These are phyloP conservation scores for human (Homo sapiens) DNA, from an alignment of 2,113 vertebrate genomes.

Conservation along the genomic window DNA sequence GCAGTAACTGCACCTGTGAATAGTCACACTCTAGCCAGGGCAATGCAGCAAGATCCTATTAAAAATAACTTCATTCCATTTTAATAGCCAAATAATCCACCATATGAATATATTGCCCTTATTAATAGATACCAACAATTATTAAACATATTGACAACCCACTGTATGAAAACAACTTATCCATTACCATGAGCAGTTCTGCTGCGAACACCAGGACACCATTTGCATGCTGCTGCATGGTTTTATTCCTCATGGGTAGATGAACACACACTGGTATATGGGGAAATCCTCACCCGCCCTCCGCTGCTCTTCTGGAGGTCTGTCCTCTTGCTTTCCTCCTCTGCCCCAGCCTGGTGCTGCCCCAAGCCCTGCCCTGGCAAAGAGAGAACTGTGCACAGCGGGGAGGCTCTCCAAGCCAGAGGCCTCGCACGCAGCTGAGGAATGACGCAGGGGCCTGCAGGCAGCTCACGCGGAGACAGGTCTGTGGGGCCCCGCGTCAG, in stretches of 20 bases:
- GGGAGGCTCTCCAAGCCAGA: neutral
- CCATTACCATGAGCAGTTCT: accelerated
- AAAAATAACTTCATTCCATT: neutral
- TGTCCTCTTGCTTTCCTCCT: neutral
- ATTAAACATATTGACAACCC: too few relatives aligned
- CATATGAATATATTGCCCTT: accelerated
- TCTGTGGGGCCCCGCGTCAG: neutral
- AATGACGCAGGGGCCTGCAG: neutral
- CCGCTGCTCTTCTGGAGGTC: neutral
- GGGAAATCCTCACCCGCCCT: neutral
- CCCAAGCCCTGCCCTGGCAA: too few relatives aligned
- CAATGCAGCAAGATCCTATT: neutral
- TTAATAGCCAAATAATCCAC: neutral
- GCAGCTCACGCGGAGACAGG: neutral
- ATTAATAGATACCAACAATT: too few relatives aligned
- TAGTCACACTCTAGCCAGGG: neutral
- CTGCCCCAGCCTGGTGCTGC: neutral
- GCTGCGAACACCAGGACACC: accelerated
- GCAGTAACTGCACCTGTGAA: neutral
- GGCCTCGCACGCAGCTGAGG: neutral
- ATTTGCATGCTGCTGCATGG: too few relatives aligned
- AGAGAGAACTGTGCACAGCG: neutral
- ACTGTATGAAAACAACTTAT: accelerated
- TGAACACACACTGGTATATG: neutral
- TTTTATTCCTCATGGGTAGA: neutral